A percentile compares a stretch with the other conserved stretches of the same genome.
These are phyloP conservation scores for Eutrigla gurnardus DNA, from an alignment of 2,797 vertebrate species.

Conservation along the genomic window DNA sequence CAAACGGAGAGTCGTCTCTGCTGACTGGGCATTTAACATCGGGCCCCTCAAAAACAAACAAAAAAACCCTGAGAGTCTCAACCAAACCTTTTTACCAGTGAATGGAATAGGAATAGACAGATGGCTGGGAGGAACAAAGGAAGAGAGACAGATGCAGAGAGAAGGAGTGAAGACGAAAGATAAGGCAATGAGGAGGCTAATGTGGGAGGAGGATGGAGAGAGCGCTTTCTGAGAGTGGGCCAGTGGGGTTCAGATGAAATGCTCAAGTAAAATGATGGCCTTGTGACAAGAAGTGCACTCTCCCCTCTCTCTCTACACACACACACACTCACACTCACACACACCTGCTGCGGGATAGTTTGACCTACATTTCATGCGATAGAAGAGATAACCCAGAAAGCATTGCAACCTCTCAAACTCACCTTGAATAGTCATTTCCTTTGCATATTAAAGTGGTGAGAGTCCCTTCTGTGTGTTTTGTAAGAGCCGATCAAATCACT, in stretches of 20 bases:
- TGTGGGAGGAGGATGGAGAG: conserved; percentile 28
- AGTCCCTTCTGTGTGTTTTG: neutral
- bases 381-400: conserved; percentile 61
- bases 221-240: conserved; percentile 56
- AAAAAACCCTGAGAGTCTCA: neutral
- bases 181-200: conserved; percentile 16
- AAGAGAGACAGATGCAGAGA: conserved; percentile 19
- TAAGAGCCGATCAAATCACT: neutral
- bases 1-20: conserved; percentile 44
- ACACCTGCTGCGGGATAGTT: conserved; percentile 42
- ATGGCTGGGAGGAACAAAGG: conserved; percentile 27
- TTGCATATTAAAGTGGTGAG: neutral
- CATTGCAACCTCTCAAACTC: conserved; percentile 25
- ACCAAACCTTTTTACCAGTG: conserved; percentile 31
- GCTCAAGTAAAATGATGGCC: conserved; percentile 49
- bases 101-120: conserved; percentile 44
- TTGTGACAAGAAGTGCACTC: conserved; percentile 27
- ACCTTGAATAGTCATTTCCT: conserved; percentile 30
- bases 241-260: conserved; percentile 53
- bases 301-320: neutral
- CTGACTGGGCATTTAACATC: conserved; percentile 48
- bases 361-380: conserved; percentile 72
- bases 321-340: conserved; percentile 25
- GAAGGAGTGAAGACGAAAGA: conserved; percentile 11
- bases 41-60: neutral